A percentile compares a stretch with the other conserved stretches of the same genome.
Conservation (phyloP, 2,797 vertebrate species). For the Heteromormyrus szaboi region DNA sequence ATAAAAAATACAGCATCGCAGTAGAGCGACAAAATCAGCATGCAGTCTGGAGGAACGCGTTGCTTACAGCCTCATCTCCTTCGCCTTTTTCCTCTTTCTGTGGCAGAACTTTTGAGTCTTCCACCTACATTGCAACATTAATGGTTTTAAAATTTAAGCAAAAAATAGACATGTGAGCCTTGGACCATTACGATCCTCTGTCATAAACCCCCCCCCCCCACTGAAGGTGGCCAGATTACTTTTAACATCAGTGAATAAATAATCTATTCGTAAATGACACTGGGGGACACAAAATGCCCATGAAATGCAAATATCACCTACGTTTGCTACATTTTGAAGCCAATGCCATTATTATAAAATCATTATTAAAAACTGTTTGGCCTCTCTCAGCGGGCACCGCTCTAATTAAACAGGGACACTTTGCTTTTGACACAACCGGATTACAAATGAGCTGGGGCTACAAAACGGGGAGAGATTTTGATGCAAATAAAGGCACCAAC, state of each 20-base stretch:
- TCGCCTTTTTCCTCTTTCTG: slow-evolving; percentile 44
- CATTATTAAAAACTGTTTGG: slow-evolving; percentile 3
- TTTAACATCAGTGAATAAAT: slow-evolving; percentile 2
- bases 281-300: not conserved
- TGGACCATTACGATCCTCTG: not conserved
- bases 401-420: not conserved
- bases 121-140: slow-evolving; percentile 34
- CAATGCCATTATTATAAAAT: not conserved
- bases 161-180: slow-evolving; percentile 35
- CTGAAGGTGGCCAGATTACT: not conserved
- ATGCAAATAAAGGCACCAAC: not conserved
- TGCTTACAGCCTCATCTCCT: slow-evolving; percentile 29
- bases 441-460: not conserved
- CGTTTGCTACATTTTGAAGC: not conserved
- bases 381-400: not conserved
- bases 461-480: not conserved
- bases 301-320: not conserved
- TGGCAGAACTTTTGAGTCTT: slow-evolving; percentile 32
- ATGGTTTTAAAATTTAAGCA: slow-evolving; percentile 49
- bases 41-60: slow-evolving; percentile 19
- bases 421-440: not conserved
- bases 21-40: not conserved
- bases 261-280: not conserved
- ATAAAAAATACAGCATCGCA: slow-evolving; percentile 1
- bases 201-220: not conserved